Base-by-base conservation (phyloP, 92 coral and sea anemone species). In the Porites cylindrica region DNA sequence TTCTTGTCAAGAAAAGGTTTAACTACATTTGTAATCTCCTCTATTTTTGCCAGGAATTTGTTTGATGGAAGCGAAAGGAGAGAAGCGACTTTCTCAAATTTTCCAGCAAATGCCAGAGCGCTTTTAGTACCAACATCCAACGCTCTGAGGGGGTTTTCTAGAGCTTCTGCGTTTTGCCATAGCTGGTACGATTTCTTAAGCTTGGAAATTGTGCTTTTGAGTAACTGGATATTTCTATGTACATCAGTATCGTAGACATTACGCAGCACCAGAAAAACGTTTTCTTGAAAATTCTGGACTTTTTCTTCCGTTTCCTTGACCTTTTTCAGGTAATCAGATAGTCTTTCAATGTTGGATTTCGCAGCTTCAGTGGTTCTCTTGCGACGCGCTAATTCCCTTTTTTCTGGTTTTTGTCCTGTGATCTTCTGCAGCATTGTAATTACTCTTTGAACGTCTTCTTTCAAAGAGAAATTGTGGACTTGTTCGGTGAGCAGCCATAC, bases 391-490 rank as follows among this genome's bases (percentile, higher is more conserved):
- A 43, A 51, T 10, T 59, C 70, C n/a, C 1, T 83, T 1, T 83
- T 83, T 67, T 90, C 91, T n/a, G 47, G n/a, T 1, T 20, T 80
- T 80, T 90, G 80, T 18, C 97, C 96, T 47, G 96, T 91, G 8
- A 96, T 82, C 67, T 82, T 86, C 17, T 93, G 89, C 63, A 95
- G 38, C 59, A 92, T 75, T 38, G 77, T 92, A 51, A 94, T 90
- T 53, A 96, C 80, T 72, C 89, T 89, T 82, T 92, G 76, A 14
- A 86, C 84, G 43, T 96, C 96, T 64, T 94, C 98, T 78, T 85
- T 90, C n/a, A 96, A 70, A 16, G 97, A 88, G 80, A 96, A 94
- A 10, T 86, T 92, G 77, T 87, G 91, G 29, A 96, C 95, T 77
- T 94, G 91, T 8, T 81, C 65, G 17, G 91, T 88, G 16, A 96